Evolutionary conservation across 2,113 vertebrate genomes (phyloP), one percentile per base, ranked within the genome.

Genomic region (Dasyornis broadbenti): DNA sequence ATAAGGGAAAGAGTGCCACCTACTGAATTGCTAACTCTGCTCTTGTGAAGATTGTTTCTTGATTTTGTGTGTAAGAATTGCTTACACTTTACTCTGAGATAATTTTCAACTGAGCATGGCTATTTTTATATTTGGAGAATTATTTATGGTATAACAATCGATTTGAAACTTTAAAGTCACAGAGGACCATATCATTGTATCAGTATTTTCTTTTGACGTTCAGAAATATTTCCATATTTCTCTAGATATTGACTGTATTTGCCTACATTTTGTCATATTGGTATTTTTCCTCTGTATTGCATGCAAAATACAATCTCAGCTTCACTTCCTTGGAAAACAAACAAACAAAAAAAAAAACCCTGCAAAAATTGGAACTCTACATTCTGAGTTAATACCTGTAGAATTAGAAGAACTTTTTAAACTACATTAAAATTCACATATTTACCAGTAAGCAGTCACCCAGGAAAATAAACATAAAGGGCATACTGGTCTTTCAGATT

Each of bases 1-100:
- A 17, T 54, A 83, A 87, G 69, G 75, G 87, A 85, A 77, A 95
- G 89, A 91, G 84, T 94, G 95, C 96, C 96, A 96, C 64, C 96
- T 97, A 71, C 87, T 86, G 95, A 94, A 63, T 77, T 47, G 24
- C 37, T 49, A 4, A 57, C 11, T n/a, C 18, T 72, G 28, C 19
- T 91, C 22, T 42, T 42, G 9, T 18, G 50, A 65, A 57, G 53
- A 30, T 11, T 40, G 5, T 21, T 89, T 65, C 37, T 79, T 70
- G 37, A 39, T 77, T 86, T 47, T 54, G 30, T 80, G 11, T 28
- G 53, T 79, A 68, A 40, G 8, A 84, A 57, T 56, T 81, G 26
- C 6, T 70, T 68, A 11, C 15, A 3, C 44, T 82, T 89, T 80
- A 70, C 15, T 92, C 31, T 31, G 8, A 59, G 44, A 44, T 35